A percentile compares a stretch with the other conserved stretches of the same genome.
These are phyloP conservation scores for Enteromius trimaculatus DNA, from an alignment of 2,797 vertebrate species.

Conservation along the genomic window DNA sequence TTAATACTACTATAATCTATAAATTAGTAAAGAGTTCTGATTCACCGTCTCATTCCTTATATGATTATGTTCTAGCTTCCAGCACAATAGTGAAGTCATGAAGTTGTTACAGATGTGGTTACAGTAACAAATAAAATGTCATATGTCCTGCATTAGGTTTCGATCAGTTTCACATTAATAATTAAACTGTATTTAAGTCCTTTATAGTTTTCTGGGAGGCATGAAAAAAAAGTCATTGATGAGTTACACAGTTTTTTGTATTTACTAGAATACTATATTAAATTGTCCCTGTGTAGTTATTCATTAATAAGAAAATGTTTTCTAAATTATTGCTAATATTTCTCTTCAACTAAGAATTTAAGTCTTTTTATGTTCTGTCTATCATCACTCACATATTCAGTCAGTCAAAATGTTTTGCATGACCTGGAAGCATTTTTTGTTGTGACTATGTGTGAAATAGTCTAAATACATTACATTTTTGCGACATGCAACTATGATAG, in stretches of 20 bases:
- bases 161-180: not conserved
- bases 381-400: not conserved
- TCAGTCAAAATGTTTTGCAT: not conserved
- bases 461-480: not conserved
- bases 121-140: not conserved
- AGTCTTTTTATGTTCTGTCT: not conserved
- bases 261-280: not conserved
- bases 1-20: not conserved
- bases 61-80: not conserved
- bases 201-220: not conserved
- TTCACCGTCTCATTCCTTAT: not conserved
- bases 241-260: too few species aligned
- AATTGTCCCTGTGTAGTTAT: too few species aligned
- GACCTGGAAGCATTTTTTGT: not conserved
- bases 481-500: too few species aligned
- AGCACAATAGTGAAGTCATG: not conserved
- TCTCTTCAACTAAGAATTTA: too few species aligned
- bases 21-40: not conserved
- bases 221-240: not conserved
- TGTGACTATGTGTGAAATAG: not conserved
- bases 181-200: not conserved
- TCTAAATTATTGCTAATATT: too few species aligned
- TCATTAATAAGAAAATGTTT: too few species aligned
- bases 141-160: not conserved
- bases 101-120: not conserved